A percentile compares a stretch with the other conserved stretches of the same genome.
Evolutionary conservation across 2,888 invertebrate species (phyloP).

Genomic region (Portevinia maculata): DNA sequence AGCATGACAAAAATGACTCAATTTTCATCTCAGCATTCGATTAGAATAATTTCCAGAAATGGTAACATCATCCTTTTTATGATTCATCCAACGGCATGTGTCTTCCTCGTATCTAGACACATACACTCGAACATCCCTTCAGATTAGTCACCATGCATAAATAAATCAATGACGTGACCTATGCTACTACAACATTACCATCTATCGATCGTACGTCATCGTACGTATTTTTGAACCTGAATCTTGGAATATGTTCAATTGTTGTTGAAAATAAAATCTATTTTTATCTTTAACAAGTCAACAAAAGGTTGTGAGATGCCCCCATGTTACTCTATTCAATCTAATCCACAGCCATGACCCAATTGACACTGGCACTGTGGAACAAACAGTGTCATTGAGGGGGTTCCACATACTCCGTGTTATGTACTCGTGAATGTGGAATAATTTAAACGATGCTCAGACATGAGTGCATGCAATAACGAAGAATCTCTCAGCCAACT

Average conservation of each 20-base stretch:
- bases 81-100: constrained; percentile 45
- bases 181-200: constrained; percentile 35
- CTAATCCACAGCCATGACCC: constrained; percentile 54
- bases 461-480: constrained; percentile 51
- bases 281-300: constrained; percentile 35
- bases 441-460: constrained; percentile 44
- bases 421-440: constrained; percentile 17
- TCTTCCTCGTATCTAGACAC: constrained; percentile 7
- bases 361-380: constrained; percentile 43
- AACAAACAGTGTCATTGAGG: constrained; percentile 42
- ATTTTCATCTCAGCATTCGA: not conserved
- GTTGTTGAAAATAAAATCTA: constrained; percentile 30
- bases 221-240: constrained; percentile 64
- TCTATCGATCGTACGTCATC: constrained; percentile 42
- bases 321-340: not conserved
- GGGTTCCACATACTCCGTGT: constrained; percentile 29
- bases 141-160: constrained; percentile 62
- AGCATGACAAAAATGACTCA: constrained; percentile 14
- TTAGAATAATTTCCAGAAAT: constrained; percentile 11
- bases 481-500: constrained; percentile 35
- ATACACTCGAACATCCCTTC: constrained; percentile 43
- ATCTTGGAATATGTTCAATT: constrained; percentile 32
- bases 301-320: not conserved
- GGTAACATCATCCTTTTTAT: constrained; percentile 35
- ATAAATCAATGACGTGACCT: constrained; percentile 70